phyloP scores from a whole-genome alignment of 2,797 vertebrate genomes.

The Carapus acus region DNA sequence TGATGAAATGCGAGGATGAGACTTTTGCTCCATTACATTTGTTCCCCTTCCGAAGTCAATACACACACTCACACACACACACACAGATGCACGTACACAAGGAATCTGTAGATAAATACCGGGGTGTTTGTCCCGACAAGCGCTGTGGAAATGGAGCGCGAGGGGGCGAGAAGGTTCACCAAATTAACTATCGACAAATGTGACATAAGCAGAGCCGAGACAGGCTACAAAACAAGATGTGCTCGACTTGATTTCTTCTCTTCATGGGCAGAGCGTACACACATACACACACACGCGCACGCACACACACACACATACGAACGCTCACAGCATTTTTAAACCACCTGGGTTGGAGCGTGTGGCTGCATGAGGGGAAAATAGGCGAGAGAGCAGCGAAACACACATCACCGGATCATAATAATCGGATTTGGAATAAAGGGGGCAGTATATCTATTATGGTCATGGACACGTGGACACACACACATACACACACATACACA shows the following conservation, averaged over 20 bases:
- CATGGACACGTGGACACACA: not conserved
- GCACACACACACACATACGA: not conserved
- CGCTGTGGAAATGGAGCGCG: conserved; percentile 35
- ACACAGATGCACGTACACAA: conserved; percentile 19
- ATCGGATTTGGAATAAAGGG: not conserved
- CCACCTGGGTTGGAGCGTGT: not conserved
- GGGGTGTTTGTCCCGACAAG: conserved; percentile 37
- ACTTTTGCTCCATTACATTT: conserved; percentile 6
- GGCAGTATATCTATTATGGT: not conserved
- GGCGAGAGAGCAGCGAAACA: conserved; percentile 13
- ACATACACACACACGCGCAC: not conserved
- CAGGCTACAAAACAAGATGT: not conserved
- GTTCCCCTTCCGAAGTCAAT: conserved; percentile 11
- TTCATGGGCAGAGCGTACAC: not conserved
- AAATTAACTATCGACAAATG: conserved; percentile 32
- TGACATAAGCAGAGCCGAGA: not conserved
- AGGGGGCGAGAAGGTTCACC: conserved; percentile 21
- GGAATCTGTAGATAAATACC: conserved; percentile 29
- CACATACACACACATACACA: too few relatives aligned
- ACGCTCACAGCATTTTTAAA: not conserved
- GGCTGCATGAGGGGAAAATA: too few relatives aligned
- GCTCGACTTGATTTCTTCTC: conserved; percentile 4
- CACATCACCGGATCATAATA: not conserved
- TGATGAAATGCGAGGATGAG: conserved; percentile 17
- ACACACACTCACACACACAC: conserved; percentile 17